phyloP scores from a whole-genome alignment of 30 jellyfish, hydroid and myxozoan species.

The Pelagia noctiluca region DNA sequence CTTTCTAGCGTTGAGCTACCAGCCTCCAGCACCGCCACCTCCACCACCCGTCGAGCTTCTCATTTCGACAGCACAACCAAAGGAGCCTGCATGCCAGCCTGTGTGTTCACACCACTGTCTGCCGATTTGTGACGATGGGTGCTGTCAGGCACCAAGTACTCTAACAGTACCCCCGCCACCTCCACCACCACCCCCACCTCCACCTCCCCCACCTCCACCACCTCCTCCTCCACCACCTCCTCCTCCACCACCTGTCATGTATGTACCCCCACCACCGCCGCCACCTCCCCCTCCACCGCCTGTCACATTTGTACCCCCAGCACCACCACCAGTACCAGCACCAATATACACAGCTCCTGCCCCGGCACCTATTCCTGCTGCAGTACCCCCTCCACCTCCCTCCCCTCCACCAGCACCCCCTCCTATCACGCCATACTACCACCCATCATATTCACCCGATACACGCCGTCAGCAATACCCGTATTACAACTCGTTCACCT shows the following conservation, averaged over 20 bases:
- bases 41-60: conserved; percentile 82
- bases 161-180: conserved; percentile 76
- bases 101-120: conserved; percentile 69
- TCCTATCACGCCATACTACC: conserved; percentile 57
- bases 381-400: conserved; percentile 48
- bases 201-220: conserved; percentile 74
- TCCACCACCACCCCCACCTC: conserved; percentile 58
- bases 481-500: conserved; percentile 49
- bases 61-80: conserved; percentile 50
- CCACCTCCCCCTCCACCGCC: conserved; percentile 74
- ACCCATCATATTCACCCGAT: conserved; percentile 23
- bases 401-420: conserved; percentile 66
- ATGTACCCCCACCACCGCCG: conserved; percentile 79
- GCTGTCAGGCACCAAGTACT: conserved; percentile 39
- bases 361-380: conserved; percentile 51
- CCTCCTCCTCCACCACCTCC: conserved; percentile 71
- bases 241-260: conserved; percentile 69
- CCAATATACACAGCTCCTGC: conserved; percentile 21
- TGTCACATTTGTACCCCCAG: conserved; percentile 37
- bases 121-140: conserved; percentile 61
- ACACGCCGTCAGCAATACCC: conserved; percentile 55
- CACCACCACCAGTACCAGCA: conserved; percentile 56
- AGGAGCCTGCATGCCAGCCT: conserved; percentile 70
- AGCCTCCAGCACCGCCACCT: conserved; percentile 82
- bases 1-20: conserved; percentile 51